These are phyloP conservation scores for Uloborus diversus DNA, from an alignment of 1,140 invertebrate genomes.

Conservation along the genomic window DNA sequence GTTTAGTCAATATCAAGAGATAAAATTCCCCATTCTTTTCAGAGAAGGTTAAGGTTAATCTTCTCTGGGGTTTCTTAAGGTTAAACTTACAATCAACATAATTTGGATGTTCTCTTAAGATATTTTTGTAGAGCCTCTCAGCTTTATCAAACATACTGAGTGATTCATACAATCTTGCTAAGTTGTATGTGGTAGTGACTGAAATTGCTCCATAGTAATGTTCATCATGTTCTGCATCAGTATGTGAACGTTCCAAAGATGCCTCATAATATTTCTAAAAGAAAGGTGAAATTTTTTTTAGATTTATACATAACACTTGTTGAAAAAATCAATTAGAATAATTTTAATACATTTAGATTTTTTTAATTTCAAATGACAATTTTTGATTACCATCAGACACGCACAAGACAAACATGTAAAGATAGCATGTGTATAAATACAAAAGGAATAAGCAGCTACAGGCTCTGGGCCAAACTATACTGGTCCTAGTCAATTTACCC, in stretches of 20 bases:
- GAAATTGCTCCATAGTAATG: conserved; percentile 97
- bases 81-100: conserved; percentile 94
- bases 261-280: conserved; percentile 81
- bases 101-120: conserved; percentile 94
- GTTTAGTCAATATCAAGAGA: too few relatives aligned
- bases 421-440: background rate
- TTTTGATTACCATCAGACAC: background rate
- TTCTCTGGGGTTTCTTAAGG: too few relatives aligned
- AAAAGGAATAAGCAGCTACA: too few relatives aligned
- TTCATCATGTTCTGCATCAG: conserved; percentile 79
- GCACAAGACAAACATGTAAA: background rate
- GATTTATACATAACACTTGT: too few relatives aligned
- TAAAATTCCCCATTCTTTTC: too few relatives aligned
- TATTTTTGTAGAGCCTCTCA: conserved; percentile 97
- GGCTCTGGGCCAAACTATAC: too few relatives aligned
- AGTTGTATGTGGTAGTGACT: conserved; percentile 96
- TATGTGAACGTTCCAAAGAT: conserved; percentile 83
- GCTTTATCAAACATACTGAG: conserved; percentile 93
- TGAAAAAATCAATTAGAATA: too few relatives aligned
- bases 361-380: background rate
- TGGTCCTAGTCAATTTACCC: too few relatives aligned
- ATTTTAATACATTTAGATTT: background rate
- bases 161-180: conserved; percentile 92
- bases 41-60: too few relatives aligned
- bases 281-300: background rate